These are phyloP conservation scores for Todus mexicanus DNA, from an alignment of 2,797 vertebrate species.

Conservation along the genomic window DNA sequence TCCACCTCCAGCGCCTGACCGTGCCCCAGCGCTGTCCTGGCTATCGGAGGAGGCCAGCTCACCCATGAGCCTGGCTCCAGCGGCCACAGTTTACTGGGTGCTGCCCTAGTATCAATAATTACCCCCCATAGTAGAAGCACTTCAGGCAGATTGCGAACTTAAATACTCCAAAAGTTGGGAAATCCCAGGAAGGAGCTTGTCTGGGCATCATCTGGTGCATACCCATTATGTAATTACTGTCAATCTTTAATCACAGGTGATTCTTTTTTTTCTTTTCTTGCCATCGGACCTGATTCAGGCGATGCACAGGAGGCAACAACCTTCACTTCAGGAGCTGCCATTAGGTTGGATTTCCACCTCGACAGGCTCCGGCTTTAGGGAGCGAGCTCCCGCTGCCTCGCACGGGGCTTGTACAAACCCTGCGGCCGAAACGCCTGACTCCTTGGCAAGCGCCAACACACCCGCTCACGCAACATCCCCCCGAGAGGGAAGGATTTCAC, in stretches of 20 bases:
- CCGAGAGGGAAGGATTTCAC: neutral
- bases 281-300: neutral
- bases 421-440: neutral
- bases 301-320: neutral
- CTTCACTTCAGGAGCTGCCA: neutral
- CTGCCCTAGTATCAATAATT: neutral
- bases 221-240: conserved; percentile 41
- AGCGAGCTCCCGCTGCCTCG: neutral
- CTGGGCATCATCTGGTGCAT: conserved; percentile 33
- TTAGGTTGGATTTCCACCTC: neutral
- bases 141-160: conserved; percentile 6
- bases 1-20: neutral
- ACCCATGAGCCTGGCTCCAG: neutral
- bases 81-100: rapidly evolving
- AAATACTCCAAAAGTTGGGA: conserved; percentile 46
- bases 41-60: neutral
- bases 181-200: conserved; percentile 53
- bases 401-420: neutral
- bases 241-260: conserved; percentile 28
- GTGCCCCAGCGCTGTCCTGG: rapidly evolving
- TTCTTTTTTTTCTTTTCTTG: neutral
- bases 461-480: neutral
- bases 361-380: neutral
- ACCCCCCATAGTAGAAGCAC: neutral
- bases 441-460: neutral